A percentile compares a stretch with the other conserved stretches of the same genome.
These are phyloP conservation scores for Heloderma charlesbogerti DNA, from an alignment of 2,113 vertebrate species.

Conservation along the genomic window DNA sequence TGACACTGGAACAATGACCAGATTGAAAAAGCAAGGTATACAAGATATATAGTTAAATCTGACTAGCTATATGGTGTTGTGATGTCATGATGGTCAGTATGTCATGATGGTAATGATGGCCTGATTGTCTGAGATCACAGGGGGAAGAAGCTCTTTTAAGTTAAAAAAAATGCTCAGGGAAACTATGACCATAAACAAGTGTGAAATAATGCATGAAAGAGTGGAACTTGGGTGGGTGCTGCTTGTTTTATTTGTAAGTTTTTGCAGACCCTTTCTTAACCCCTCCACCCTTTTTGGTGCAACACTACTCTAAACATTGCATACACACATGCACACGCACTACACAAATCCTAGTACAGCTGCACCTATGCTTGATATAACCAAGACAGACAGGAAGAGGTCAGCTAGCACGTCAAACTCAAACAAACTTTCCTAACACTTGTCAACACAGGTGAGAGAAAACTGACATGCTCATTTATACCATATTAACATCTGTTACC, in stretches of 20 bases:
- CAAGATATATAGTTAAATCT: not conserved
- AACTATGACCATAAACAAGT: too few relatives aligned
- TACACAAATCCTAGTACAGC: conserved; percentile 8
- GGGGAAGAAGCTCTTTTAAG: not conserved
- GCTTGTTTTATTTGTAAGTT: not conserved
- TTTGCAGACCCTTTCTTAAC: not conserved
- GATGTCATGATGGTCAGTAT: not conserved
- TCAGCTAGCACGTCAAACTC: conserved; percentile 51
- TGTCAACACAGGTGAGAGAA: conserved; percentile 69
- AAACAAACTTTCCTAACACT: conserved; percentile 60
- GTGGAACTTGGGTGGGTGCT: not conserved
- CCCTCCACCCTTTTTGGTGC: too few relatives aligned
- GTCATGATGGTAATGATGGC: too few relatives aligned
- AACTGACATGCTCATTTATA: conserved; percentile 73
- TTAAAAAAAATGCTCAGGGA: not conserved
- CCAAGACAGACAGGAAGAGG: conserved; percentile 62
- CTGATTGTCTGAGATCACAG: not conserved
- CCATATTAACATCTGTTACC: conserved; percentile 70
- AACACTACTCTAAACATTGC: not conserved
- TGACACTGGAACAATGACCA: not conserved
- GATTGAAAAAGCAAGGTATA: too few relatives aligned
- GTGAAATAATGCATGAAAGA: not conserved
- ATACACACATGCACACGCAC: not conserved
- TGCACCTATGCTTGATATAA: conserved; percentile 57
- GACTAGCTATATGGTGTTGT: not conserved